A percentile compares a stretch with the other conserved stretches of the same genome.
Conservation (phyloP, 2,113 vertebrate genomes). For the Erythrolamprus reginae region DNA sequence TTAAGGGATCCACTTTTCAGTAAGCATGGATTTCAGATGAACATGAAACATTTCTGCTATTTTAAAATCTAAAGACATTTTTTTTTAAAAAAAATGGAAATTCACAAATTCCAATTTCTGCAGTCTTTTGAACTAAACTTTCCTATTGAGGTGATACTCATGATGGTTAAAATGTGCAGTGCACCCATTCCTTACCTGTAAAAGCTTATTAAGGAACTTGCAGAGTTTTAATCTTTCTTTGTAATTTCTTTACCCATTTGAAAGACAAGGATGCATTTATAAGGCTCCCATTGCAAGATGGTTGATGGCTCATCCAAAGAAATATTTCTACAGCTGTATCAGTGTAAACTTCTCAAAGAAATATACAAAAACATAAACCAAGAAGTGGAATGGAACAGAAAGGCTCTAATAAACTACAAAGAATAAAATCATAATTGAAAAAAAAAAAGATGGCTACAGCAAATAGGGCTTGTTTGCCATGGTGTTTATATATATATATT, state of each 20-base stretch:
- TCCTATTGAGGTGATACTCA: neutral
- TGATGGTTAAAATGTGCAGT: neutral
- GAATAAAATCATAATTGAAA: neutral
- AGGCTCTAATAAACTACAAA: neutral
- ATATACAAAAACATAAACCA: neutral
- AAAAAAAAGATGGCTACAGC: neutral
- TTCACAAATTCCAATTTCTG: neutral
- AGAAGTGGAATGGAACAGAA: neutral
- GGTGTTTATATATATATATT: too few species aligned
- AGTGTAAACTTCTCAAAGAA: neutral
- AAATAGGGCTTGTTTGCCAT: neutral
- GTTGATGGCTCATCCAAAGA: neutral
- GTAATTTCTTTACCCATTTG: neutral
- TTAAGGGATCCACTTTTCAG: neutral
- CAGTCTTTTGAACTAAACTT: neutral
- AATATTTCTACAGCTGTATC: neutral
- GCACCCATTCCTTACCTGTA: neutral
- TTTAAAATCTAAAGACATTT: neutral
- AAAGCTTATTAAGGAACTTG: neutral
- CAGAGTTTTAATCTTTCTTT: neutral
- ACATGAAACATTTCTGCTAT: neutral
- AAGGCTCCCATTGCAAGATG: neutral
- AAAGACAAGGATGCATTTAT: neutral
- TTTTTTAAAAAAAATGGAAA: neutral
- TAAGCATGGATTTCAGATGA: neutral